These are phyloP conservation scores for Alitta virens DNA, from an alignment of 2,888 invertebrate species.

Conservation along the genomic window DNA sequence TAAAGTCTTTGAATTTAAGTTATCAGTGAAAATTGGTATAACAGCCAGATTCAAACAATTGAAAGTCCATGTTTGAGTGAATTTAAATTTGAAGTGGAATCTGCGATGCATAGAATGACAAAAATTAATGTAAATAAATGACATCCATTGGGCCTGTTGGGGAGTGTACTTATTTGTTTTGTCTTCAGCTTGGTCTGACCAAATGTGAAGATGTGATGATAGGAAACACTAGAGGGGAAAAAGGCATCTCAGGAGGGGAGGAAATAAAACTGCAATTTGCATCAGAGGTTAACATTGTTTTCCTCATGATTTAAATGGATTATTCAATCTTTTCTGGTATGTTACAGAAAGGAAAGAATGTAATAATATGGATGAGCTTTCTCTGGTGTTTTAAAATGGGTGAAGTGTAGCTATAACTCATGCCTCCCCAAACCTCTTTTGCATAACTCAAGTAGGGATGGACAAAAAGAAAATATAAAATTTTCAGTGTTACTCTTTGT, in stretches of 20 bases:
- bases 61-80: too few species aligned
- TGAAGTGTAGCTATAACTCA: conserved; percentile 79
- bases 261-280: conserved; percentile 93
- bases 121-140: too few species aligned
- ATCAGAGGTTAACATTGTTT: conserved; percentile 70
- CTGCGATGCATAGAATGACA: too few species aligned
- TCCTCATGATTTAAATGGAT: neutral
- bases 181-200: conserved; percentile 71
- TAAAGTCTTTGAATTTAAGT: too few species aligned
- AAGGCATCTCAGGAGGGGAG: conserved; percentile 95
- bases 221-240: conserved; percentile 80
- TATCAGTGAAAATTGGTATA: too few species aligned
- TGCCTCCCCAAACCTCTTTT: too few species aligned
- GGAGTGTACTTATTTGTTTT: too few species aligned
- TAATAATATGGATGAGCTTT: neutral
- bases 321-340: neutral
- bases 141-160: too few species aligned
- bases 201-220: conserved; percentile 90
- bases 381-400: conserved; percentile 92
- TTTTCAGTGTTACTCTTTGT: too few species aligned
- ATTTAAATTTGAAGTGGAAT: too few species aligned
- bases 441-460: conserved; percentile 60
- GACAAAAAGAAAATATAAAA: conserved; percentile 81
- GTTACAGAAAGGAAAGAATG: too few species aligned
- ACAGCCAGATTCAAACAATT: too few species aligned